Evolutionary conservation across 2,888 invertebrate genomes (phyloP).

Genomic region (Pachymerium ferrugineum): DNA sequence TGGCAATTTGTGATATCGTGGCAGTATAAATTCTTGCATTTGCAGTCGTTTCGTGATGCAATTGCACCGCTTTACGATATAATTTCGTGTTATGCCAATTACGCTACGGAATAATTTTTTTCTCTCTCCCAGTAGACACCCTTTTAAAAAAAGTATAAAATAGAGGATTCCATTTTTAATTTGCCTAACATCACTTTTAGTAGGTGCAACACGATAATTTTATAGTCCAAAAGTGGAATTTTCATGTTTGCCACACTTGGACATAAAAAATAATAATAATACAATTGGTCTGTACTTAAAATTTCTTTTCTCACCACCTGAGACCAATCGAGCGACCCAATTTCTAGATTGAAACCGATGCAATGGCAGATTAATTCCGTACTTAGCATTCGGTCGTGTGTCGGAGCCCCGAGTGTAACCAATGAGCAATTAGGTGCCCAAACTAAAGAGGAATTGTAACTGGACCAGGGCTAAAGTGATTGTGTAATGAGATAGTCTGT

Average conservation of each 20-base stretch:
- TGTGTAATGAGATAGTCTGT: conserved; percentile 18
- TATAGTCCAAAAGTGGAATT: too few relatives aligned
- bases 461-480: conserved; percentile 1
- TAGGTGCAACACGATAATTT: too few relatives aligned
- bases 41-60: background rate
- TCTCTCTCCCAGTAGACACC: background rate
- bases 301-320: background rate
- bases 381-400: background rate
- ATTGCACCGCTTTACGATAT: background rate
- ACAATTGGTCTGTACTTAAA: too few relatives aligned
- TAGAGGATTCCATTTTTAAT: too few relatives aligned
- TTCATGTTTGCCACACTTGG: too few relatives aligned
- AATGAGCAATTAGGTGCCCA: conserved; percentile 6
- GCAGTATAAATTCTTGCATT: background rate
- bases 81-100: background rate
- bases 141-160: too few relatives aligned
- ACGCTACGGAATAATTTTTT: background rate
- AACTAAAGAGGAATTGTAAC: conserved; percentile 10
- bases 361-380: background rate
- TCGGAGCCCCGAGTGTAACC: background rate
- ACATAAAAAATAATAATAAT: too few relatives aligned
- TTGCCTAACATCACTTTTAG: too few relatives aligned
- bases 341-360: background rate
- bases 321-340: background rate
- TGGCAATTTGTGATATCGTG: conserved; percentile 13